These are phyloP conservation scores for Celastrina argiolus DNA, from an alignment of 2,888 invertebrate genomes.

Conservation along the genomic window DNA sequence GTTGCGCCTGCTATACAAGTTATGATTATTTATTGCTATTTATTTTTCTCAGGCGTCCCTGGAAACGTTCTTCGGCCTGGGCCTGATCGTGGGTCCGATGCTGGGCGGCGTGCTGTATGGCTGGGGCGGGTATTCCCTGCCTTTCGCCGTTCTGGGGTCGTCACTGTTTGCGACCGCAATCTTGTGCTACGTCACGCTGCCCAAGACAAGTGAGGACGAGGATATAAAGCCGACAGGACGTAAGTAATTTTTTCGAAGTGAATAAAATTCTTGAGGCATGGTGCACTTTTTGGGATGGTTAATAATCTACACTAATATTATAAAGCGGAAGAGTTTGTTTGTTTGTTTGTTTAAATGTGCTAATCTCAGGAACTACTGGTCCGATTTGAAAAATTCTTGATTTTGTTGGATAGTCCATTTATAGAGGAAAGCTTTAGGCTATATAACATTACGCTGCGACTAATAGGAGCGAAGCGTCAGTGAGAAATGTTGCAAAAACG, in stretches of 20 bases:
- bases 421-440: too few species aligned
- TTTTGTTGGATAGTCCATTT: too few species aligned
- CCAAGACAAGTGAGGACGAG: conserved; percentile 77
- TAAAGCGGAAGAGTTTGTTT: too few species aligned
- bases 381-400: too few species aligned
- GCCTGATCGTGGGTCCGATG: conserved; percentile 92
- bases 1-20: background rate
- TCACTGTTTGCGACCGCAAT: conserved; percentile 86
- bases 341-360: too few species aligned
- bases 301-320: too few species aligned
- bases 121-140: conserved; percentile 86
- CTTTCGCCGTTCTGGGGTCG: conserved; percentile 88
- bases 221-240: conserved; percentile 79
- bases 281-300: background rate
- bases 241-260: conserved; percentile 65
- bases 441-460: too few species aligned
- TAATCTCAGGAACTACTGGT: too few species aligned
- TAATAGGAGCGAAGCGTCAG: too few species aligned
- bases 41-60: conserved; percentile 80
- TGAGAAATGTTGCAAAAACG: too few species aligned
- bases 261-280: too few species aligned
- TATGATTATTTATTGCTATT: background rate
- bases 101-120: conserved; percentile 91
- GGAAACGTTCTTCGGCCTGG: conserved; percentile 92
- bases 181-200: conserved; percentile 84